These are phyloP conservation scores for Nephrotoma flavescens DNA, from an alignment of 2,888 invertebrate species.

Conservation along the genomic window DNA sequence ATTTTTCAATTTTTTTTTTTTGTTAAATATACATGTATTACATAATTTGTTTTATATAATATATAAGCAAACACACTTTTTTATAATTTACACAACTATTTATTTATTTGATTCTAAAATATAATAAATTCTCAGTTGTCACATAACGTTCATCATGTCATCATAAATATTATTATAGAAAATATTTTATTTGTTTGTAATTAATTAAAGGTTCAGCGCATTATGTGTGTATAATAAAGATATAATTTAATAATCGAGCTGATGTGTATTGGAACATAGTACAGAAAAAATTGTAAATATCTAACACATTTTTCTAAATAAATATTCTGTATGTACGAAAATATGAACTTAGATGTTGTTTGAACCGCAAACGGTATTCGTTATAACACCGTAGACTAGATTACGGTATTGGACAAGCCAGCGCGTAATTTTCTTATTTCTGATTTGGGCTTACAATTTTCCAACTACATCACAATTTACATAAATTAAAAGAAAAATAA, in stretches of 20 bases:
- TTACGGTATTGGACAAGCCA: not conserved
- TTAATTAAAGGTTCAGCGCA: not conserved
- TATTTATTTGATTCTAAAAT: not conserved
- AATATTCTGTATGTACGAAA: not conserved
- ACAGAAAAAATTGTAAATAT: not conserved
- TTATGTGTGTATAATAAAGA: not conserved
- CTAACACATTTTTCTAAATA: not conserved
- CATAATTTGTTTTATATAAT: not conserved
- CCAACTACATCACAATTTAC: not conserved
- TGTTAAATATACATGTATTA: not conserved
- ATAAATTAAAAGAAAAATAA: not conserved
- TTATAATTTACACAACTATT: not conserved
- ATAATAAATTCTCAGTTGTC: not conserved
- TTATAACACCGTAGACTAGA: not conserved
- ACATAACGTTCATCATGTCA: not conserved
- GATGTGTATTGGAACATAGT: not conserved
- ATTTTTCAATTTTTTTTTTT: not conserved
- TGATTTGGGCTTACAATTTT: not conserved
- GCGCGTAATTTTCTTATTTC: not conserved
- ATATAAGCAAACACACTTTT: not conserved
- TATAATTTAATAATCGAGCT: not conserved
- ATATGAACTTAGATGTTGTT: not conserved
- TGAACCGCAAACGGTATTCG: not conserved
- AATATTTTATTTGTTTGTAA: not conserved
- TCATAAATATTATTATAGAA: not conserved